Percentiles rank a stretch among this genome's conserved stretches.
phyloP scores from a whole-genome alignment of 2,888 invertebrate species.

The Macrosoma leucophasiata region DNA sequence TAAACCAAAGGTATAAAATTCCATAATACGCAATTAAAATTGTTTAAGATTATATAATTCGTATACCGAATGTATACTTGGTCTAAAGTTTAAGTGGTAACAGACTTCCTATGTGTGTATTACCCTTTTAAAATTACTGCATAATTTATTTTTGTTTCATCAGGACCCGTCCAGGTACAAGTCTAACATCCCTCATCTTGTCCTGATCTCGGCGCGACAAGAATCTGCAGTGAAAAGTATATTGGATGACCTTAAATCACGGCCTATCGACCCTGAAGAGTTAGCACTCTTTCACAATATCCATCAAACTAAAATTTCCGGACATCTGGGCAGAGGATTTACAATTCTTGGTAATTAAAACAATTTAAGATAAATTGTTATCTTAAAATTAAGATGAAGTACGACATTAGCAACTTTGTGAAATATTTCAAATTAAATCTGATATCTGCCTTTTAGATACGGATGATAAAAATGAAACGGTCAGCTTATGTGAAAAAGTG shows the following conservation, averaged over 20 bases:
- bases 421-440: constrained; percentile 50
- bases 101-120: too few relatives aligned
- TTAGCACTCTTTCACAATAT: constrained; percentile 52
- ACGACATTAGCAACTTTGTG: constrained; percentile 30
- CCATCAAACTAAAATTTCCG: constrained; percentile 38
- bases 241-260: constrained; percentile 41
- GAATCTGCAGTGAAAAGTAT: constrained; percentile 38
- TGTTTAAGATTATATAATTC: too few relatives aligned
- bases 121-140: too few relatives aligned
- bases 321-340: constrained; percentile 56
- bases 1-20: constrained; percentile 49
- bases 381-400: constrained; percentile 28
- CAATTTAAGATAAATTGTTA: constrained; percentile 5
- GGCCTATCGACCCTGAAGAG: constrained; percentile 50
- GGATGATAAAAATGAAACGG: constrained; percentile 36
- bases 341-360: constrained; percentile 41
- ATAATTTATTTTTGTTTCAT: constrained; percentile 68
- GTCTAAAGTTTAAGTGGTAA: too few relatives aligned
- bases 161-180: constrained; percentile 44
- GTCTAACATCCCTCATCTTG: constrained; percentile 42
- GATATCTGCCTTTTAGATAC: constrained; percentile 31
- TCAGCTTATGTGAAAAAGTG: constrained; percentile 35
- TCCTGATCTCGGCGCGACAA: constrained; percentile 46
- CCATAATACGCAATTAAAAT: too few relatives aligned
- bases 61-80: background rate